Percentiles rank a stretch among this genome's conserved stretches.
These are phyloP conservation scores for Recurvirostra avosetta DNA, from an alignment of 2,113 vertebrate genomes.

Conservation along the genomic window DNA sequence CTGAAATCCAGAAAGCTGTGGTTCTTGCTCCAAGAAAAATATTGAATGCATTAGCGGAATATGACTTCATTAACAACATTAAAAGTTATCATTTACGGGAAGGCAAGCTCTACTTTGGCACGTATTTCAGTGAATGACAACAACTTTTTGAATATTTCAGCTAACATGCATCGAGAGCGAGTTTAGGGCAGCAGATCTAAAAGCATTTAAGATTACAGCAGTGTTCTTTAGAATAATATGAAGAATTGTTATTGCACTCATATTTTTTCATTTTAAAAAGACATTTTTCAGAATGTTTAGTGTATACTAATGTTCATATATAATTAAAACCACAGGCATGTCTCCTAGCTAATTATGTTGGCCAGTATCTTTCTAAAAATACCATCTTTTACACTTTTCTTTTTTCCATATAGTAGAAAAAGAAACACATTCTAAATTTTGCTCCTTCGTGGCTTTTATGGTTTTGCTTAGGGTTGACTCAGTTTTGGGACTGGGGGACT, in stretches of 20 bases:
- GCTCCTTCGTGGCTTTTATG: not conserved
- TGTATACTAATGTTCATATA: not conserved
- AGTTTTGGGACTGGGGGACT: not conserved
- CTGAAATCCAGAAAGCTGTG: constrained; percentile 14
- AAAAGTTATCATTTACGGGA: constrained; percentile 23
- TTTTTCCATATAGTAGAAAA: not conserved
- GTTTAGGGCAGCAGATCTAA: not conserved
- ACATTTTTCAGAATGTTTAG: not conserved
- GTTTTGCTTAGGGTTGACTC: not conserved
- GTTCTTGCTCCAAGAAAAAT: constrained; percentile 16
- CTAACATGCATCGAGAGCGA: not conserved
- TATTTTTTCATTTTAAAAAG: not conserved
- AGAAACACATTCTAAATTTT: not conserved
- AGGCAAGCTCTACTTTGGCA: constrained; percentile 7
- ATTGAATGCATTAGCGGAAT: constrained; percentile 56
- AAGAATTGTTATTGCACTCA: not conserved
- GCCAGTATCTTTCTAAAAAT: not conserved
- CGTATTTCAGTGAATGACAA: not conserved
- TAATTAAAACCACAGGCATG: not conserved
- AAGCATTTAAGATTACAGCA: not conserved
- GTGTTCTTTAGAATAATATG: not conserved
- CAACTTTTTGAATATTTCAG: constrained; percentile 13
- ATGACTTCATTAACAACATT: constrained; percentile 53
- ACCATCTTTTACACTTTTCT: not conserved
- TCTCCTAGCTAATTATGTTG: not conserved